Conservation (phyloP, 2,797 vertebrate species). For the Poecilia gillii region DNA sequence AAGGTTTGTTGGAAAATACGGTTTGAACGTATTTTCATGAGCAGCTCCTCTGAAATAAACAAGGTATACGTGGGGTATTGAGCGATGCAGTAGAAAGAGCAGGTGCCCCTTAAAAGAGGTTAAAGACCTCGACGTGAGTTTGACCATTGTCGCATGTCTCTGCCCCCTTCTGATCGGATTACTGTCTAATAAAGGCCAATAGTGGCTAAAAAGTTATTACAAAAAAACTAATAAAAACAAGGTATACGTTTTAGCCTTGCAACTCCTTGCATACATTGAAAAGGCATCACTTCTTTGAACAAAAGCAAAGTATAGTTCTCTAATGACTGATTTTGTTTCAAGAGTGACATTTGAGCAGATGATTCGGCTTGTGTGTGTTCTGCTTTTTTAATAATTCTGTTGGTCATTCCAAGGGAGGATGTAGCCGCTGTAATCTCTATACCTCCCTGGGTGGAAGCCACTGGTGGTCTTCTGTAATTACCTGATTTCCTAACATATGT, state of each 20-base stretch:
- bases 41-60: background rate
- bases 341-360: conserved; percentile 35
- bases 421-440: conserved; percentile 80
- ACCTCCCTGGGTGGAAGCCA: conserved; percentile 74
- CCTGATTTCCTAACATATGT: conserved; percentile 51
- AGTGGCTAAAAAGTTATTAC: too few relatives aligned
- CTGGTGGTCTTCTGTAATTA: conserved; percentile 77
- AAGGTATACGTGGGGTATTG: background rate
- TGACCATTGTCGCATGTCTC: too few relatives aligned
- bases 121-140: too few relatives aligned
- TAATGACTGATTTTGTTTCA: conserved; percentile 9
- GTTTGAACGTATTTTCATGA: background rate
- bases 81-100: too few relatives aligned
- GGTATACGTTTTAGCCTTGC: background rate
- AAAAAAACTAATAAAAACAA: background rate
- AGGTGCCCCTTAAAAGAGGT: too few relatives aligned
- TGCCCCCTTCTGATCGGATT: too few relatives aligned
- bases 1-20: background rate
- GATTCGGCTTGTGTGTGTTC: conserved; percentile 30
- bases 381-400: conserved; percentile 75
- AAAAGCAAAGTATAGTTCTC: conserved; percentile 23
- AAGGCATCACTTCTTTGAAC: conserved; percentile 9
- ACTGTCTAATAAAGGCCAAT: too few relatives aligned
- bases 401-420: conserved; percentile 69
- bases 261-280: background rate